Evolutionary conservation across 2,113 vertebrate species (phyloP), one percentile per base, ranked within the genome.

Genomic region (Ictalurus furcatus): DNA sequence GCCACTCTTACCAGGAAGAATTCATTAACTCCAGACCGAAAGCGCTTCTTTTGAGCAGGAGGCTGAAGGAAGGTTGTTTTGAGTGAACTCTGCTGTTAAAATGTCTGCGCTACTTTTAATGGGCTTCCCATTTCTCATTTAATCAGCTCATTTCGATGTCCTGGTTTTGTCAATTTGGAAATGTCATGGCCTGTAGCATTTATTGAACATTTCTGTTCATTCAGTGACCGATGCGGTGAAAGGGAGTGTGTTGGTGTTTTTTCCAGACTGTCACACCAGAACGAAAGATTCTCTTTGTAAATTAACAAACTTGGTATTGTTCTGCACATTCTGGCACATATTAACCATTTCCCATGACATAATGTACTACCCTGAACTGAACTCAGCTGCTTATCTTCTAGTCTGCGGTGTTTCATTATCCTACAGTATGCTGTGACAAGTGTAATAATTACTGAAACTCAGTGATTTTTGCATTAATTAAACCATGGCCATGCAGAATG

Each of bases 21-120:
- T 88, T 69, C 25, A 87, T 84, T 59, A 83, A 83, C 34, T 85
- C 19, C 7, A 16, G 17, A 30, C 56, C 25, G 23, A 79, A 79
- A 28, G n/a, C n/a, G 3, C 23, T 83, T 88, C 25, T 21, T 13
- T 40, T 28, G 48, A 25, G 28, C 52, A 2, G 5, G 48, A 74
- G 23, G 1, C 25, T 56, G 80, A 34, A 58, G 30, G 65, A 59
- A 8, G 13, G 52, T 63, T 52, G 7, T n/a, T 79, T 28, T n/a
- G 59, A 30, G 74, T 56, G 17, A 16, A 34, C 34, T 58, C 37
- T 63, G 37, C 74, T 78, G 28, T 79, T 80, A 48, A 79, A 44
- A 69, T 61, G 63, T 61, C 34, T n/a, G 9, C n/a, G 13, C 13
- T 37, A 28, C 44, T 85, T 89, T 89, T 85, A 89, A 89, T 89